Conservation (phyloP, 2,888 invertebrate species). For the Lithophane semibrunnea region DNA sequence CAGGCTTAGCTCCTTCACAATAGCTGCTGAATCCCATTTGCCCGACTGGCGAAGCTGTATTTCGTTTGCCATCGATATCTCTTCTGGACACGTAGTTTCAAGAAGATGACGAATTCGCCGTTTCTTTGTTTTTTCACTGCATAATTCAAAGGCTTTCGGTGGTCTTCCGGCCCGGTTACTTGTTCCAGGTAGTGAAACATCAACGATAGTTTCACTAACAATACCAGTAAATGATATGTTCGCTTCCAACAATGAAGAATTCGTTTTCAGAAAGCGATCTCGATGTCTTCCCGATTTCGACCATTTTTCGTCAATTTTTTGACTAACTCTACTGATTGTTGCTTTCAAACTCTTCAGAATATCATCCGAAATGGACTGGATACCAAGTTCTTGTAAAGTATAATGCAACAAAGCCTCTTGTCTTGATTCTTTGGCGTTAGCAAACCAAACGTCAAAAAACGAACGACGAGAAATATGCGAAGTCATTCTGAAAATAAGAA, state of each 20-base stretch:
- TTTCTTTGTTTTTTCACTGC: background rate
- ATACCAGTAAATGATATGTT: background rate
- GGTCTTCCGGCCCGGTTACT: background rate
- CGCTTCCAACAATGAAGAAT: background rate
- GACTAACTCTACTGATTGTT: background rate
- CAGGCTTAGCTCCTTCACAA: background rate
- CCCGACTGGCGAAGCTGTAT: background rate
- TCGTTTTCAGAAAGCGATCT: background rate
- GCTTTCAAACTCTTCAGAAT: background rate
- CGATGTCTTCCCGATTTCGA: background rate
- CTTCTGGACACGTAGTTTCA: background rate
- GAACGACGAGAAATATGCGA: no score
- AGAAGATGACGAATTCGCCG: background rate
- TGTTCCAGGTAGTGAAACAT: slow-evolving; percentile 2
- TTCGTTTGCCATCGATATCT: background rate
- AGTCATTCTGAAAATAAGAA: no score
- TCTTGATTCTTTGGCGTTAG: no score
- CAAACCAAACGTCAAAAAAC: no score
- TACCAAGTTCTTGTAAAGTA: no score
- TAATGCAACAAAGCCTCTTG: no score
- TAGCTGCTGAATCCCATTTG: background rate
- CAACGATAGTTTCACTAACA: background rate
- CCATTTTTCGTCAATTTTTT: background rate
- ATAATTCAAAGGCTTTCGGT: background rate
- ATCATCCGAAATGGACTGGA: no score